These are phyloP conservation scores for Tachina grossa DNA, from an alignment of 2,888 invertebrate species.

Conservation along the genomic window DNA sequence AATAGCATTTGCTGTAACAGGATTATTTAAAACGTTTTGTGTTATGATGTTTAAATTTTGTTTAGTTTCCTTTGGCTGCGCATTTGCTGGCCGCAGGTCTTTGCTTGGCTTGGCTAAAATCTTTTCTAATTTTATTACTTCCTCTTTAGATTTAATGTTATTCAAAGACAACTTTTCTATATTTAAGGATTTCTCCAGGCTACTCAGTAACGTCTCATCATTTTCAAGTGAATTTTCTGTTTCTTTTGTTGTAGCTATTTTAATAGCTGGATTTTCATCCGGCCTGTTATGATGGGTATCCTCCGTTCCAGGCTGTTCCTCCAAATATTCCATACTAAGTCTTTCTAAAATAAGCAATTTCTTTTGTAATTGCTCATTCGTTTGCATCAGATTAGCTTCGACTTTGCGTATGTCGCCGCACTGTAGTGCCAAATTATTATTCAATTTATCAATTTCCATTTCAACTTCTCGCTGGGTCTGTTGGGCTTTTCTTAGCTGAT, in stretches of 20 bases:
- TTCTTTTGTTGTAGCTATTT: neutral
- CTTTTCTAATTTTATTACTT: slow-evolving; percentile 71
- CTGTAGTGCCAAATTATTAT: slow-evolving; percentile 84
- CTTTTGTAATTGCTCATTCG: slow-evolving; percentile 84
- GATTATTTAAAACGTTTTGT: neutral
- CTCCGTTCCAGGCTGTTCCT: slow-evolving; percentile 48
- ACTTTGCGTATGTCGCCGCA: slow-evolving; percentile 84
- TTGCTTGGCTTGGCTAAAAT: slow-evolving; percentile 71
- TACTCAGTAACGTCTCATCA: slow-evolving; percentile 28
- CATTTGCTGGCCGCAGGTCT: neutral
- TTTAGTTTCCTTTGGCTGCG: neutral
- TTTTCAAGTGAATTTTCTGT: slow-evolving; percentile 34
- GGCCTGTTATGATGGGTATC: slow-evolving; percentile 1
- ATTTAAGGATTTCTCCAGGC: slow-evolving; percentile 48
- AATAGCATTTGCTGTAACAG: neutral
- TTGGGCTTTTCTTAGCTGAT: slow-evolving; percentile 80
- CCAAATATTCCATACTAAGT: slow-evolving; percentile 83
- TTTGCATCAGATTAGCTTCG: slow-evolving; percentile 83
- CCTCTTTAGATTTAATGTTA: slow-evolving; percentile 71
- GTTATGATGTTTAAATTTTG: neutral
- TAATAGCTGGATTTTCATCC: neutral
- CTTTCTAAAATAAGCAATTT: slow-evolving; percentile 85
- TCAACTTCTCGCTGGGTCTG: slow-evolving; percentile 78
- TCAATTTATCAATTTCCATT: slow-evolving; percentile 82
- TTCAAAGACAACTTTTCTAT: slow-evolving; percentile 53